Base-by-base conservation (phyloP, 2,888 invertebrate genomes). In the Peribatodes rhomboidaria region DNA sequence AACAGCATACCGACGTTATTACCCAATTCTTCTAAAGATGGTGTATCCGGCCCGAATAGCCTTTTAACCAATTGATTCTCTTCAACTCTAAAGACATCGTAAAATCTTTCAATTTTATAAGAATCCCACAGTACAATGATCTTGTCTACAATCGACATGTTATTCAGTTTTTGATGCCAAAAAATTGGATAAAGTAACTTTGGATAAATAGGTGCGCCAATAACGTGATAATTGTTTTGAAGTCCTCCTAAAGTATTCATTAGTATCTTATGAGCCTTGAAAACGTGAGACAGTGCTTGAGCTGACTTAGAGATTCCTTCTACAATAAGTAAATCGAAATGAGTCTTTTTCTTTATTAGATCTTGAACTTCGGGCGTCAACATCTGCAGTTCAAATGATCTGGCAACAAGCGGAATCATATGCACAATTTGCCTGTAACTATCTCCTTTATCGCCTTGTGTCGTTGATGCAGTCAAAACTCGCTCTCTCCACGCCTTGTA, bases 1-100 rank as follows among this genome's bases (percentile, higher is more conserved):
- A 94, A 85, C 18, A 92, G 52, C 82, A 93, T 77, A 47, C 86
- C 84, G 13, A 88, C 75, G 47, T 79, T 83, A 20, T 76, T 68
- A 27, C 61, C 61, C 1, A 85, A 62, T 27, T 82, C 78, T 4
- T 14, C 50, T 4, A 79, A 20, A 4, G 57, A 2, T 0, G 85
- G 81, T 0, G 74, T 33, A 20, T 79, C 70, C 6, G 69, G 35
- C 0, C 84, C 86, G 59, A 82, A 78, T 35, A 72, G 27, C 61
- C 66, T 69, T 27, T 56, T 72, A 0, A 78, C 41, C 4, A 66
- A 20, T 13, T 41, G 61, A 52, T 75, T 69, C 39, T 74, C 72
- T 54, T 58, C 27, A n/a, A 13, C 42, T 55, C 47, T 35, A 7
- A 54, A 7, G 0, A 2, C 22, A 2, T 42, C 41, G 4, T 47